phyloP scores from a whole-genome alignment of 2,113 vertebrate genomes.

The Centropus unirufus region DNA sequence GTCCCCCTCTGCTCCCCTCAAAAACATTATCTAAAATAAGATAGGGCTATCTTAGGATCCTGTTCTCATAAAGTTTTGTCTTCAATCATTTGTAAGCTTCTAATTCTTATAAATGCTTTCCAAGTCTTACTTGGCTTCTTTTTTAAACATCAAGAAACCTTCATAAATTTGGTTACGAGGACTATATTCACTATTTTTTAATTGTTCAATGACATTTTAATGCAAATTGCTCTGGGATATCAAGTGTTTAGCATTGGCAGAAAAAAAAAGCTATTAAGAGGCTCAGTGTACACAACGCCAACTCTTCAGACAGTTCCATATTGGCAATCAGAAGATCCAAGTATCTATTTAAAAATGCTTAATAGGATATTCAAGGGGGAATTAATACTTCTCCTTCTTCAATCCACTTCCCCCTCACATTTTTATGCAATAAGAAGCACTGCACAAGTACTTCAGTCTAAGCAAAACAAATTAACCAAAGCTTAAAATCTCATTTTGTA shows the following conservation, averaged over 20 bases:
- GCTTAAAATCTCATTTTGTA: slow-evolving; percentile 25
- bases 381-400: background rate
- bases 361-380: background rate
- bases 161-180: background rate
- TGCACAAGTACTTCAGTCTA: background rate
- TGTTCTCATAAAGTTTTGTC: background rate
- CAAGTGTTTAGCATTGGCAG: background rate
- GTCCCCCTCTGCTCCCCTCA: background rate
- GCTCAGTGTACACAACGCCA: background rate
- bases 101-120: background rate
- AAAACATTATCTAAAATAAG: background rate
- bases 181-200: background rate
- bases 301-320: background rate
- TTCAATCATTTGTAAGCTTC: background rate
- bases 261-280: background rate
- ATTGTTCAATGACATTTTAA: background rate
- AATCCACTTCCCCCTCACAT: background rate
- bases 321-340: background rate
- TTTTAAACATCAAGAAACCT: background rate
- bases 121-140: background rate
- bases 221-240: background rate
- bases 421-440: background rate
- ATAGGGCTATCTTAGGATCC: background rate
- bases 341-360: background rate
- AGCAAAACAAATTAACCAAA: slow-evolving; percentile 34